A percentile compares a stretch with the other conserved stretches of the same genome.
Evolutionary conservation across 2,113 vertebrate species (phyloP).

Genomic region (Cottus gobio): DNA sequence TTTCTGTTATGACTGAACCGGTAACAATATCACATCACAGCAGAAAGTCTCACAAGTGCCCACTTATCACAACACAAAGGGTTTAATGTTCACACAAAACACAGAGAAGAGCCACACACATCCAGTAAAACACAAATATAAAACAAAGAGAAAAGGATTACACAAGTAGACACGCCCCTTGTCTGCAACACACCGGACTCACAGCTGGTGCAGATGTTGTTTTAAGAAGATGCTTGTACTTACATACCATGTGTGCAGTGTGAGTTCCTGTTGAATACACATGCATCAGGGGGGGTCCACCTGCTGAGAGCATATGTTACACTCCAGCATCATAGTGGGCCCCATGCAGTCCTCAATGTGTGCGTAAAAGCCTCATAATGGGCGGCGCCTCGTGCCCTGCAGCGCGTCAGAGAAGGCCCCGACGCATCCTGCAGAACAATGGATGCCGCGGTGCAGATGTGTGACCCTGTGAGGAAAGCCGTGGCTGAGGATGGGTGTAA

Average conservation of each 20-base stretch:
- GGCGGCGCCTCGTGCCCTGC: too few relatives aligned
- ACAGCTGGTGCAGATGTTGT: slow-evolving; percentile 8
- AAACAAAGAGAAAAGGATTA: slow-evolving; percentile 5
- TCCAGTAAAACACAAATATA: slow-evolving; percentile 6
- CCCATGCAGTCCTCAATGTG: too few relatives aligned
- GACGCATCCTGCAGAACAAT: too few relatives aligned
- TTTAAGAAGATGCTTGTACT: too few relatives aligned
- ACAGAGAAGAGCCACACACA: not conserved
- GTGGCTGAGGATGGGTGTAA: too few relatives aligned
- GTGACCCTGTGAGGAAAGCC: too few relatives aligned
- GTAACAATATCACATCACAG: not conserved
- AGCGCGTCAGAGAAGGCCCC: too few relatives aligned
- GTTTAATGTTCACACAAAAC: not conserved
- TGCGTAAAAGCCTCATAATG: too few relatives aligned
- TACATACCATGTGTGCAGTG: too few relatives aligned
- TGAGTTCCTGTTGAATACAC: not conserved
- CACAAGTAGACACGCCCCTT: not conserved
- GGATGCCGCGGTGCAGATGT: too few relatives aligned
- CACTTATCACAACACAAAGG: not conserved
- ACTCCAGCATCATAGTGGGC: too few relatives aligned
- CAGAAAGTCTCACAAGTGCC: too few relatives aligned
- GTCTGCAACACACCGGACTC: slow-evolving; percentile 2
- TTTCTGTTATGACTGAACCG: not conserved
- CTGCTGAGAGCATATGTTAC: not conserved
- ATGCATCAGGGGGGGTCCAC: not conserved